Conservation (phyloP, 2,797 vertebrate species). For the Rachycentron canadum region DNA sequence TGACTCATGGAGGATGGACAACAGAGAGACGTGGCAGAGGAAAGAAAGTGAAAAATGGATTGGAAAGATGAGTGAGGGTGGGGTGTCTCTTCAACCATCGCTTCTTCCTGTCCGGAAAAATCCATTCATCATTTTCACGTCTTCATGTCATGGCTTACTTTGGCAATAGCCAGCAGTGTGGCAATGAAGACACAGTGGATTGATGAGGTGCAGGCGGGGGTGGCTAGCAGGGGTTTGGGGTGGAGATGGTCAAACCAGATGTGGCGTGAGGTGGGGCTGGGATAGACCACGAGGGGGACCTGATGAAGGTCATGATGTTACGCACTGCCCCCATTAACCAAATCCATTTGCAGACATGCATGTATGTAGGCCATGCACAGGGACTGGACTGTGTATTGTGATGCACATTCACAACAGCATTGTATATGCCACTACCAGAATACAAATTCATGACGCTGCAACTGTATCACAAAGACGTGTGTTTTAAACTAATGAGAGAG, state of each 20-base stretch:
- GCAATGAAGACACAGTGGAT: constrained; percentile 85
- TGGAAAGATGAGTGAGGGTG: constrained; percentile 79
- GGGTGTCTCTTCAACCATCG: constrained; percentile 78
- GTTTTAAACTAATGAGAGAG: constrained; percentile 13
- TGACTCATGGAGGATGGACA: constrained; percentile 60
- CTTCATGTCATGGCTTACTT: constrained; percentile 82
- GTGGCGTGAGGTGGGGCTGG: constrained; percentile 71
- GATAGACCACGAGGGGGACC: constrained; percentile 63
- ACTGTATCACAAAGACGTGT: constrained; percentile 4
- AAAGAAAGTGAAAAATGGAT: constrained; percentile 81
- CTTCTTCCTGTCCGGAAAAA: constrained; percentile 85
- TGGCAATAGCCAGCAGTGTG: constrained; percentile 83
- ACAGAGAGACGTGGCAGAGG: constrained; percentile 68
- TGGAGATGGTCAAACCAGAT: constrained; percentile 87
- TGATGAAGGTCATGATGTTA: constrained; percentile 81
- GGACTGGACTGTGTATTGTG: constrained; percentile 31
- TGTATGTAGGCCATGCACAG: constrained; percentile 45
- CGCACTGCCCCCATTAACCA: constrained; percentile 64
- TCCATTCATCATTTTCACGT: constrained; percentile 87
- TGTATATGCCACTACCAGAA: constrained; percentile 13
- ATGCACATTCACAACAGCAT: constrained; percentile 22
- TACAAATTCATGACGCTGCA: not conserved
- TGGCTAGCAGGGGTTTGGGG: constrained; percentile 74
- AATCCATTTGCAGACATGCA: constrained; percentile 48
- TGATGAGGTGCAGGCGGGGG: constrained; percentile 84